phyloP scores from a whole-genome alignment of 2,888 invertebrate species.

The Acrobasis suavella region DNA sequence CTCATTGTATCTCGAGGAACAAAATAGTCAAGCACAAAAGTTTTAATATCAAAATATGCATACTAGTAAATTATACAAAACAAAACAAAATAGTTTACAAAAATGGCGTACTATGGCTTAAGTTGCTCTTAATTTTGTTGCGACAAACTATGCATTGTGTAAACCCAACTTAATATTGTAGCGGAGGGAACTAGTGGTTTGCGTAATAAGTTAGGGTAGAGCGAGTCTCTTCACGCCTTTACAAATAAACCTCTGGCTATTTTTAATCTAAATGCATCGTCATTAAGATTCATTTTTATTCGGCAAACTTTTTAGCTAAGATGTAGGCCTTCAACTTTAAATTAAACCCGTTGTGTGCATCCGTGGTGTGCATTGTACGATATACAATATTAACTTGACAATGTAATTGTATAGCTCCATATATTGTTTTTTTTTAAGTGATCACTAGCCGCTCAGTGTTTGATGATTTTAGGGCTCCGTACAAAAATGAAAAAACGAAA shows the following conservation, averaged over 20 bases:
- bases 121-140: not conserved
- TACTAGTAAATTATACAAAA: too few relatives aligned
- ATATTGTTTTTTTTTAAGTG: not conserved
- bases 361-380: not conserved
- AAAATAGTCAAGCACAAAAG: too few relatives aligned
- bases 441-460: not conserved
- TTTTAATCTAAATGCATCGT: not conserved
- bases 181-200: not conserved
- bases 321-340: constrained; percentile 2
- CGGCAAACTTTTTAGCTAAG: not conserved
- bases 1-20: too few relatives aligned
- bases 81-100: not conserved
- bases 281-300: not conserved
- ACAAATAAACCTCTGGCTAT: not conserved
- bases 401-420: not conserved
- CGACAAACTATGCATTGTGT: not conserved
- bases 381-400: constrained; percentile 2
- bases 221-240: not conserved
- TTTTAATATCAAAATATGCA: too few relatives aligned
- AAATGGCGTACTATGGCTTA: not conserved
- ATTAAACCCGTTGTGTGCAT: not conserved
- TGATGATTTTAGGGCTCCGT: too few relatives aligned
- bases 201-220: not conserved
- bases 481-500: too few relatives aligned
- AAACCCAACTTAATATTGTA: not conserved